phyloP scores from a whole-genome alignment of 2,113 vertebrate genomes.

The Mastomys natalensis region DNA sequence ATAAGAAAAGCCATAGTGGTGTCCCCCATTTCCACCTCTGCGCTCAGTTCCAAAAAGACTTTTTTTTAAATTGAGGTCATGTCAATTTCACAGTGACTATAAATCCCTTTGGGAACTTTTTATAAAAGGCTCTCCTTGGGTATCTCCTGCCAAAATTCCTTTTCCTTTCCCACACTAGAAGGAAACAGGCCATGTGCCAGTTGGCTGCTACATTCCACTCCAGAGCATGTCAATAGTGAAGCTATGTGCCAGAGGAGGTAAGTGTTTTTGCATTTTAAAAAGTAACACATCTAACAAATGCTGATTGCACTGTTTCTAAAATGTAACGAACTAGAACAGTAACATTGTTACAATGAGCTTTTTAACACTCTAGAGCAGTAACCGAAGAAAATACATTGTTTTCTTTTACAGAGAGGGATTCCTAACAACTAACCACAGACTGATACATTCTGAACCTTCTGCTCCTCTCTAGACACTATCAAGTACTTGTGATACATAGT shows the following conservation, averaged over 20 bases:
- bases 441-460: slow-evolving; percentile 22
- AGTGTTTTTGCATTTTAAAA: slow-evolving; percentile 57
- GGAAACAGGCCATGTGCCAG: slow-evolving; percentile 73
- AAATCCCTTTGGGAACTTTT: slow-evolving; percentile 73
- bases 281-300: slow-evolving; percentile 52
- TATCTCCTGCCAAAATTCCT: slow-evolving; percentile 76
- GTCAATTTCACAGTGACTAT: slow-evolving; percentile 69
- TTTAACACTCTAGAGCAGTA: slow-evolving; percentile 33
- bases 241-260: slow-evolving; percentile 58
- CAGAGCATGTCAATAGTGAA: slow-evolving; percentile 61
- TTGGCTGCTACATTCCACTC: slow-evolving; percentile 56
- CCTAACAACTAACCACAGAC: slow-evolving; percentile 31
- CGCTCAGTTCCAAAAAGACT: slow-evolving; percentile 58
- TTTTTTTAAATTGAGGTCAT: slow-evolving; percentile 69
- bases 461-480: slow-evolving; percentile 2
- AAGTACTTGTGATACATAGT: background rate
- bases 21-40: slow-evolving; percentile 4
- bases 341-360: slow-evolving; percentile 8
- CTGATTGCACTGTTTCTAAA: slow-evolving; percentile 30
- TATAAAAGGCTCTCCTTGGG: slow-evolving; percentile 67
- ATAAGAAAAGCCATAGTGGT: slow-evolving; percentile 45
- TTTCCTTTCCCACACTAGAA: slow-evolving; percentile 78
- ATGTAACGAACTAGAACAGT: slow-evolving; percentile 38
- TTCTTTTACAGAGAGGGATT: background rate
- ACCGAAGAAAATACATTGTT: slow-evolving; percentile 43